Percentiles rank a stretch among this genome's conserved stretches.
These are phyloP conservation scores for Leptopilina clavipes DNA, from an alignment of 1,140 invertebrate genomes.

Conservation along the genomic window DNA sequence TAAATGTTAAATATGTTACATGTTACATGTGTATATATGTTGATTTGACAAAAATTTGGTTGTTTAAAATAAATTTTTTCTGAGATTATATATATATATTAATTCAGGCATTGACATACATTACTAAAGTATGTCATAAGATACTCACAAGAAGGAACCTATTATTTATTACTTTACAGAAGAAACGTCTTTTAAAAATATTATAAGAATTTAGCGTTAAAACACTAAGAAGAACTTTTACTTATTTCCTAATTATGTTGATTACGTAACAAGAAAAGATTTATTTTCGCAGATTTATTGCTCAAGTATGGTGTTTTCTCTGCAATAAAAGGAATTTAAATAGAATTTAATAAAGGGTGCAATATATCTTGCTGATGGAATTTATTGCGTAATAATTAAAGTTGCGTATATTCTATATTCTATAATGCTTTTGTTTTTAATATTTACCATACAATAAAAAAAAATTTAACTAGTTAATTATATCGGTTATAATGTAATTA, in stretches of 20 bases:
- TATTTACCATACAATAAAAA: neutral
- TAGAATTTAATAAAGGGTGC: neutral
- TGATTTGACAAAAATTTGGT: too few relatives aligned
- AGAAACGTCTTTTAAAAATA: neutral
- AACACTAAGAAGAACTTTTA: neutral
- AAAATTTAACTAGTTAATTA: neutral
- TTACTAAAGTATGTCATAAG: too few relatives aligned
- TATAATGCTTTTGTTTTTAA: too few relatives aligned
- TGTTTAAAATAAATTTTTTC: too few relatives aligned
- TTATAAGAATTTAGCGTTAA: neutral
- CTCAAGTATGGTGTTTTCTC: neutral
- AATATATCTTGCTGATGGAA: neutral
- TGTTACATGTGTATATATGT: too few relatives aligned
- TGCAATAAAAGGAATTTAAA: constrained; percentile 7
- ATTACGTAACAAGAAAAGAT: neutral
- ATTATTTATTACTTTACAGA: neutral
- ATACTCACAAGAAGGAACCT: too few relatives aligned
- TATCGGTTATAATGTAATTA: neutral
- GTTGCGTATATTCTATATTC: neutral
- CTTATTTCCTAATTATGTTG: constrained; percentile 10
- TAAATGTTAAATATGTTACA: too few relatives aligned
- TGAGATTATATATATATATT: too few relatives aligned
- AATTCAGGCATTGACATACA: too few relatives aligned
- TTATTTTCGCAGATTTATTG: neutral
- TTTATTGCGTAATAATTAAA: neutral